Evolutionary conservation across 2,888 invertebrate species (phyloP).

Genomic region (Melolontha melolontha): DNA sequence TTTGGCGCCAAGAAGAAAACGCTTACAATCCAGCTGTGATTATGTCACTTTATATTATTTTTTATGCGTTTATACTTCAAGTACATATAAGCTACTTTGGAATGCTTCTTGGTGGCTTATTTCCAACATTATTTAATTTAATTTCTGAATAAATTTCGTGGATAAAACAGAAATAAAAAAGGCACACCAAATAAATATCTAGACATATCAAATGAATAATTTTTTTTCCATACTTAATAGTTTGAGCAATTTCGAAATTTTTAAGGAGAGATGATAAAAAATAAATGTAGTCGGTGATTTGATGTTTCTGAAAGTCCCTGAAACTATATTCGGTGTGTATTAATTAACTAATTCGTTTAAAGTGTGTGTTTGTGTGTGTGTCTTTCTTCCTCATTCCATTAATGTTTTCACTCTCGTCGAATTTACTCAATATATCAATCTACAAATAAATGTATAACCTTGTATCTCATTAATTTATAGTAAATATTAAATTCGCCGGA

Average conservation of each 20-base stretch:
- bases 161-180: neutral
- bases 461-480: constrained; percentile 11
- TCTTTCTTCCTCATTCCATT: constrained; percentile 6
- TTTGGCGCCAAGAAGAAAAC: constrained; percentile 51
- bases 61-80: no score
- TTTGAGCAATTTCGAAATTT: no score
- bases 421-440: neutral
- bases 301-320: no score
- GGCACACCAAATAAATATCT: no score
- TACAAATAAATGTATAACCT: constrained; percentile 9
- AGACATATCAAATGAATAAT: no score
- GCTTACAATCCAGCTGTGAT: constrained; percentile 13
- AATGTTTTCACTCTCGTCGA: neutral
- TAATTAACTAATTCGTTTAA: no score
- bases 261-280: no score
- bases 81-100: no score
- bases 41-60: constrained; percentile 11
- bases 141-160: neutral
- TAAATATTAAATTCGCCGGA: constrained; percentile 7
- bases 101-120: neutral
- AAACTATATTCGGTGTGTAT: neutral
- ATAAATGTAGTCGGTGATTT: no score
- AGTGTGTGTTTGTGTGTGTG: neutral
- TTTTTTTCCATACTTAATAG: no score
- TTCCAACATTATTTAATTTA: no score